Base-by-base conservation (phyloP, 2,113 vertebrate genomes). In the Protobothrops flavoviridis region DNA sequence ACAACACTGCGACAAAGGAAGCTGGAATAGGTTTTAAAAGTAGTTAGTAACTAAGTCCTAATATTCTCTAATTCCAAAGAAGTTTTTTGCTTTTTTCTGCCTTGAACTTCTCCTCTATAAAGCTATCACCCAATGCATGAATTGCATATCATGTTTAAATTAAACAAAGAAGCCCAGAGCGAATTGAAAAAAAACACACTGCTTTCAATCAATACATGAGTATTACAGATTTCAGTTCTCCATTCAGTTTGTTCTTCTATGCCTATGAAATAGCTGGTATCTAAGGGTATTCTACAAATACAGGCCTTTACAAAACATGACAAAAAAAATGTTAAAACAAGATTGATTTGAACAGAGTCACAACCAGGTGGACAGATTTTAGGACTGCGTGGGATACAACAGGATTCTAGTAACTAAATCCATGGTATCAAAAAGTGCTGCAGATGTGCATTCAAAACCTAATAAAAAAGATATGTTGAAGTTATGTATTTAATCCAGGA, bases 1-100 rank as follows among this genome's bases (percentile, higher is more conserved):
- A 98, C 98, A 7, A 98, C 88, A 0, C 99, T 99, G 93, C 99
- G 98, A 92, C 99, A 99, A 87, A 98, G 98, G 93, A 98, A 98
- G 91, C 99, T 99, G 95, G 50, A 94, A 92, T 17, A 92, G 56
- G 50, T 86, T 85, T 93, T 33, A 86, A 90, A 93, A 61, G 23
- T 52, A 50, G n/a, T 93, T 86, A 57, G 9, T 45, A 87, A 29
- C 15, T 45, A 86, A 23, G 11, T 87, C 50, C 13, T 87, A 26
- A 48, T 86, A 48, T 24, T n/a, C 23, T 87, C 85, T 2, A 48
- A 50, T 48, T 48, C n/a, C 52, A 15, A 89, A 81, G 8, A 92
- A 56, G 2, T 0, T 3, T 8, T 56, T 45, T 88, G 45, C n/a
- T 12, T 81, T 52, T 20, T 24, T 87, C 85, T 88, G 87, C 13